Conservation (phyloP, 2,797 vertebrate genomes). For the Poecilia velifera region DNA sequence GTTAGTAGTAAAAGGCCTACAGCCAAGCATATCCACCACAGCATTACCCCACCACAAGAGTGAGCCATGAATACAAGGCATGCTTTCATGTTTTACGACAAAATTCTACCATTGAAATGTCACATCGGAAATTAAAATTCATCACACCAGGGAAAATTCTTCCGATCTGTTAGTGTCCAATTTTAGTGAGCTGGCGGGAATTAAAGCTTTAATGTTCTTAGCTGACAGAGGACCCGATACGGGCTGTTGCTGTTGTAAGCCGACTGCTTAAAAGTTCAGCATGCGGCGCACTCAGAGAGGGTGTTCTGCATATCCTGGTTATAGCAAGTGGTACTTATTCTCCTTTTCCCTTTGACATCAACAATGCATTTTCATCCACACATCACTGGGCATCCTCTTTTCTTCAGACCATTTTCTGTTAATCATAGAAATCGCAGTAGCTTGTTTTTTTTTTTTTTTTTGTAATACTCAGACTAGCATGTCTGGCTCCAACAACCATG, state of each 20-base stretch:
- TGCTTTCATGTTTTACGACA: background rate
- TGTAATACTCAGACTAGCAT: background rate
- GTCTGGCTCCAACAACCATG: background rate
- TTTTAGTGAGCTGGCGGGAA: background rate
- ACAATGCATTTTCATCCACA: background rate
- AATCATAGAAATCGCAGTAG: background rate
- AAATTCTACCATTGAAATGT: background rate
- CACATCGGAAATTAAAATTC: background rate
- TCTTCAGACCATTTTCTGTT: background rate
- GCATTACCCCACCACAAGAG: background rate
- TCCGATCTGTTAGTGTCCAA: background rate
- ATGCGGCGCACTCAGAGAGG: background rate
- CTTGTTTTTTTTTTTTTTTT: background rate
- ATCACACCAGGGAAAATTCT: background rate
- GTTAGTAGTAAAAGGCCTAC: background rate
- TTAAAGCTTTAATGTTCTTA: background rate
- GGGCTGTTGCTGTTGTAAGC: background rate
- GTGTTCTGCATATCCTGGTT: background rate
- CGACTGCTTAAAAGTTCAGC: background rate
- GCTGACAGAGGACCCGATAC: background rate
- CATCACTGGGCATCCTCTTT: background rate
- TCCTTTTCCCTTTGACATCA: background rate
- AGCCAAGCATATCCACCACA: background rate
- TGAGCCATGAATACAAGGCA: background rate
- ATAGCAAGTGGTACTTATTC: background rate